Conservation (phyloP, 2,797 vertebrate species). For the Acanthis flammea region DNA sequence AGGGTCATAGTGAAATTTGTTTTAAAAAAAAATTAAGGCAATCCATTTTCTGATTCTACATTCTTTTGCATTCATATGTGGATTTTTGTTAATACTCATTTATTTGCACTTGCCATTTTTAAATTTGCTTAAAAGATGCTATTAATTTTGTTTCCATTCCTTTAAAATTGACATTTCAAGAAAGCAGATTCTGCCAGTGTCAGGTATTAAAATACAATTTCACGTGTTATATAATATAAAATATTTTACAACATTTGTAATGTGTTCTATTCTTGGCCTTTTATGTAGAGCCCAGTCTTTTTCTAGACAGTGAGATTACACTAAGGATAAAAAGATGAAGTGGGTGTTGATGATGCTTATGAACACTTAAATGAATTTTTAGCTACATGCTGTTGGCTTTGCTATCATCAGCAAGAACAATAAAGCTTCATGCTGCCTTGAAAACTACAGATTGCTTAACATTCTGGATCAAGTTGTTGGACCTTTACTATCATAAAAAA, state of each 20-base stretch:
- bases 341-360: neutral
- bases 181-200: neutral
- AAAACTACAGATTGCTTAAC: neutral
- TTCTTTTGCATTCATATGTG: neutral
- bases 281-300: neutral
- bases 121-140: neutral
- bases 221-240: neutral
- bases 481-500: neutral
- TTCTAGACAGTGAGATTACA: neutral
- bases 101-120: neutral
- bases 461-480: neutral
- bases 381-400: neutral
- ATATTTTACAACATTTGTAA: neutral
- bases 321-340: neutral
- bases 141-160: neutral
- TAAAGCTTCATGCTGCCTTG: neutral
- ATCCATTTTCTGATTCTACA: neutral
- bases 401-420: neutral
- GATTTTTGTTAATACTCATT: neutral
- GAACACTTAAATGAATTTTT: neutral
- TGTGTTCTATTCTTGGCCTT: neutral
- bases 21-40: neutral
- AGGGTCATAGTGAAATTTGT: neutral
- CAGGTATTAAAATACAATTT: neutral
- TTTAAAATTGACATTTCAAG: neutral